Evolutionary conservation across 2,888 invertebrate genomes (phyloP), one percentile per base, ranked within the genome.

Genomic region (Brachylomia viminalis): DNA sequence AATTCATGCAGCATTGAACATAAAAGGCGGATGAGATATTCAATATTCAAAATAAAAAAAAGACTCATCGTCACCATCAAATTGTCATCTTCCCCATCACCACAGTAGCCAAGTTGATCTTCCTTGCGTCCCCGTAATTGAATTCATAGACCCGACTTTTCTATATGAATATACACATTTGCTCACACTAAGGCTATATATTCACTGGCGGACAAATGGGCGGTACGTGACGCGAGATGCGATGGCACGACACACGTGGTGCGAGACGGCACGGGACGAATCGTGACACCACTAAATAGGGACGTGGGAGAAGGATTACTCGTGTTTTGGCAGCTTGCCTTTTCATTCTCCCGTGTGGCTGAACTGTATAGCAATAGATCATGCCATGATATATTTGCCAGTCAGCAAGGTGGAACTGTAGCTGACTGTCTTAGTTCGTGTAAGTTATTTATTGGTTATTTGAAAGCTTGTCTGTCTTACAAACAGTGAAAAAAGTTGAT

Each of bases 191-290:
- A 88, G 82, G 85, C 88, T 75, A 83, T 87, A 85, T 85, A 88
- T 88, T 85, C 87, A 83, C 87, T 80, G 38, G 77, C 80, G 83
- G 85, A 87, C 88, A 88, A 87, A 87, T 87, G 87, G 79, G 73
- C 30, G 72, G 52, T 61, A 87, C 87, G 87, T 87, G 87, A 86
- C 75, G 75, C 56, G 61, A 69, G 67, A 73, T 68, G 79, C 74
- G 82, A 70, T 77, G 64, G 75, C 52, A 77, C 61, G 52, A 62
- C 66, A 84, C 85, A 83, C 86, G 83, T 77, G 83, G 78, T 23
- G 73, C 65, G 66, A 71, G 85, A 71, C 64, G 85, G 80, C 49
- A 80, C 68, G 85, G 68, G 72, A 82, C 49, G 75, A 70, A 66
- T 85, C 77, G 86, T 73, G 77, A 82, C 59, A 45, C 54, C 70